Conservation (phyloP, 2,888 invertebrate genomes). For the Drosophila tanythrix region DNA sequence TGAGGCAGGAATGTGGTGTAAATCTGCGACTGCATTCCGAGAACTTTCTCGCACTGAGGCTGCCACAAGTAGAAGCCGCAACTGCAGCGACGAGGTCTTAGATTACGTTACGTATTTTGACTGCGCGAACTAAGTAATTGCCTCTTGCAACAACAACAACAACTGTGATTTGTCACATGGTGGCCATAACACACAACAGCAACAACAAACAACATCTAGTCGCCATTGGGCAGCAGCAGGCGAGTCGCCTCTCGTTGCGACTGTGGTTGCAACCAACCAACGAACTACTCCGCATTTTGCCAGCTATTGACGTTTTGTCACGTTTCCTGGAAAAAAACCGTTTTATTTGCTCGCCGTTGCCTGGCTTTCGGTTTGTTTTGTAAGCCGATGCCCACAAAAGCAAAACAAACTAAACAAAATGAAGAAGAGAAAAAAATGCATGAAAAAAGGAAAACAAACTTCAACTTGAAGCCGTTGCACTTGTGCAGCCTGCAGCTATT, state of each 20-base stretch:
- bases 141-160: conserved; percentile 52
- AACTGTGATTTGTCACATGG: conserved; percentile 66
- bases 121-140: conserved; percentile 63
- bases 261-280: conserved; percentile 23
- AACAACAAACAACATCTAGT: conserved; percentile 36
- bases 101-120: conserved; percentile 68
- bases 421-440: conserved; percentile 16
- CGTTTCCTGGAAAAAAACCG: conserved; percentile 82
- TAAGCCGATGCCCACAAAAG: conserved; percentile 70
- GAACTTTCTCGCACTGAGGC: conserved; percentile 52
- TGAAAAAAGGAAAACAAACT: conserved; percentile 67
- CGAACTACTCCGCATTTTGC: conserved; percentile 45
- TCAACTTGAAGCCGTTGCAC: conserved; percentile 71
- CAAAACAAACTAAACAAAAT: conserved; percentile 59
- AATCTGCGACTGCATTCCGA: conserved; percentile 57
- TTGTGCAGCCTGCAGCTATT: conserved; percentile 34
- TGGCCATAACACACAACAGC: conserved; percentile 25
- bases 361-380: conserved; percentile 73
- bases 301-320: conserved; percentile 82
- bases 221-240: conserved; percentile 48
- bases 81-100: conserved; percentile 51
- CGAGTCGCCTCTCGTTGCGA: conserved; percentile 40
- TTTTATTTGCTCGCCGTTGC: conserved; percentile 71
- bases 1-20: conserved; percentile 40
- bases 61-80: conserved; percentile 7